Evolutionary conservation across 2,888 invertebrate species (phyloP), one percentile per base, ranked within the genome.

Genomic region (Sesia apiformis): DNA sequence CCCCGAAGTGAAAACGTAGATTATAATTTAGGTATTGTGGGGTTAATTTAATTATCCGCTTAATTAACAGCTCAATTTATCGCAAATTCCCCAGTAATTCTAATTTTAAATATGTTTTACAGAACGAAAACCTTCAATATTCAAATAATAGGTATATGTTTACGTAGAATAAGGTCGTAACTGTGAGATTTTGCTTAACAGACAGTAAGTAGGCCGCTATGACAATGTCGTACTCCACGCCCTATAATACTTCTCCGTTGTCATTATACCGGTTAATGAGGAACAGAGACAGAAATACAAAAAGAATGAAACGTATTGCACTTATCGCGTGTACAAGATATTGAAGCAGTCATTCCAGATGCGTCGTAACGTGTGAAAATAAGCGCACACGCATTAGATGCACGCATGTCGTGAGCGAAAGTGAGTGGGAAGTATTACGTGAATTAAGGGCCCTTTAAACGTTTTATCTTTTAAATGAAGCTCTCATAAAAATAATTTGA

Each of bases 391-490:
- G 75, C 76, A 77, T 73, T 72, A 70, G 64, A 65, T 62, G 66
- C 79, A 76, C 75, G 77, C 77, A 74, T 62, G 69, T 76, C 78
- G 81, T 82, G 78, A 81, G 79, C 71, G 82, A 84, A 85, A 85
- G 84, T 69, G 65, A 63, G 59, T 56, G 60, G 62, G 62, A 57
- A 58, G 60, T 58, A 59, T 82, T 81, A 77, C 76, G 75, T 76
- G 78, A 81, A 74, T 59, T 60, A 52, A 38, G 52, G 46, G 46
- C 46, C 23, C 23, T 46, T 46, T n/a, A 46, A 46, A 46, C 23
- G 7, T 23, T 7, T 46, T 46, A 46, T 46, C 46, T 7, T n/a
- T 3, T 46, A 8, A 46, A 46, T 7, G 46, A 6, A 23, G 23
- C 23, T 23, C 23, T 23, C 23, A 23, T 23, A 23, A 23, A 23